Conservation (phyloP, 1,140 invertebrate species). For the Drosophila sp. region DNA sequence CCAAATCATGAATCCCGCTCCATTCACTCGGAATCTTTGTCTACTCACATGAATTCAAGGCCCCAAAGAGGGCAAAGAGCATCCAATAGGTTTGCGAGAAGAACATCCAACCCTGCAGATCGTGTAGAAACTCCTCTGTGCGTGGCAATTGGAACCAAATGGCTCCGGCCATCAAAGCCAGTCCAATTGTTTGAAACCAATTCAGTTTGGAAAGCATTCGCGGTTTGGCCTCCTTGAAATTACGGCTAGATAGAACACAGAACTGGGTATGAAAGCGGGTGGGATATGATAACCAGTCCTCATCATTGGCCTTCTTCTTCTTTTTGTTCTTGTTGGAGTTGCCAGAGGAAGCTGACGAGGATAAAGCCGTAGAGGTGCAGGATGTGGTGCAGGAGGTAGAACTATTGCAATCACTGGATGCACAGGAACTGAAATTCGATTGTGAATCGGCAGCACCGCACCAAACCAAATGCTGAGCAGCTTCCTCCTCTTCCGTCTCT, state of each 20-base stretch:
- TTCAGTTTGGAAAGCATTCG: constrained; percentile 92
- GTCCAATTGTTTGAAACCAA: constrained; percentile 90
- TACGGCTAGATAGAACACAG: constrained; percentile 89
- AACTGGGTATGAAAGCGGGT: constrained; percentile 93
- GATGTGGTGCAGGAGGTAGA: constrained; percentile 1
- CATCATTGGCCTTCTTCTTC: constrained; percentile 60
- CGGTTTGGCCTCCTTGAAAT: constrained; percentile 91
- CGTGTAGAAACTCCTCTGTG: constrained; percentile 89
- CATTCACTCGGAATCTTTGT: too few relatives aligned
- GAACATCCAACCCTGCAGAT: constrained; percentile 94
- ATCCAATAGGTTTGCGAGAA: constrained; percentile 95
- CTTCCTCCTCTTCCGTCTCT: constrained; percentile 85
- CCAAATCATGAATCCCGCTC: neutral
- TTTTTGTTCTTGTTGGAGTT: neutral
- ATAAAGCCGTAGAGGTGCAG: neutral
- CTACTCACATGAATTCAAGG: constrained; percentile 87
- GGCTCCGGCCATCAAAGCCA: constrained; percentile 90
- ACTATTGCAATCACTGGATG: constrained; percentile 85
- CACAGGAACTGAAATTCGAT: constrained; percentile 87
- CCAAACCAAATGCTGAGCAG: constrained; percentile 89
- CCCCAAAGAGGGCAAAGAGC: constrained; percentile 92
- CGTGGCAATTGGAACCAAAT: constrained; percentile 92
- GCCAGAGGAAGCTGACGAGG: neutral
- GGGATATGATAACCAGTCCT: constrained; percentile 87
- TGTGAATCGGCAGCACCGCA: constrained; percentile 85